These are phyloP conservation scores for Botia almorhae DNA, from an alignment of 2,797 vertebrate genomes.

Conservation along the genomic window DNA sequence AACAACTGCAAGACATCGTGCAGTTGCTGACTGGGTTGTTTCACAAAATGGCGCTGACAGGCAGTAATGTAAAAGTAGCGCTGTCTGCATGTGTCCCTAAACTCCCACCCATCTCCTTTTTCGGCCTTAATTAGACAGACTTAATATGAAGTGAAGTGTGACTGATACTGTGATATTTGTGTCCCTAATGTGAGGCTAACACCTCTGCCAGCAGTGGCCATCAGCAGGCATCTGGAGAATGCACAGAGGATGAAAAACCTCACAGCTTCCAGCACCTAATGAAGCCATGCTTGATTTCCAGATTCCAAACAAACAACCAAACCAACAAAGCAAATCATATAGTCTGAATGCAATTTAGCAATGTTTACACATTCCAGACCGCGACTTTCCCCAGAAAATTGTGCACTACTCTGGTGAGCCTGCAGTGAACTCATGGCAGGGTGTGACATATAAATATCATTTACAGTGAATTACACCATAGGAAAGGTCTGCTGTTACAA, in stretches of 20 bases:
- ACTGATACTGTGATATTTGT: conserved; percentile 60
- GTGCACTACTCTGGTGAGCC: conserved; percentile 58
- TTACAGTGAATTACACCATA: conserved; percentile 59
- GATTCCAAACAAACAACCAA: conserved; percentile 48
- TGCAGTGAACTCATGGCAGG: conserved; percentile 47
- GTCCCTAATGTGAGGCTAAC: conserved; percentile 69
- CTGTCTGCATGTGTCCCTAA: conserved; percentile 31
- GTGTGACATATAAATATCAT: conserved; percentile 66
- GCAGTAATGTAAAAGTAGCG: conserved; percentile 27
- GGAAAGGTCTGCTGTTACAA: conserved; percentile 51
- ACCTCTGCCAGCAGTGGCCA: conserved; percentile 58
- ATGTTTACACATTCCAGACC: conserved; percentile 62
- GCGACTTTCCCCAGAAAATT: conserved; percentile 59
- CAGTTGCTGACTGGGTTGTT: conserved; percentile 41
- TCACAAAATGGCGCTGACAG: conserved; percentile 37
- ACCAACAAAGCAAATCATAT: conserved; percentile 54
- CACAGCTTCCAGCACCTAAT: conserved; percentile 56
- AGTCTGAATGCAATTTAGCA: conserved; percentile 62
- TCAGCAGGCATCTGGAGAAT: conserved; percentile 54
- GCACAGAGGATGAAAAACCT: conserved; percentile 57
- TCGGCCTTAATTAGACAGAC: conserved; percentile 56
- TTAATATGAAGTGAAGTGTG: conserved; percentile 58
- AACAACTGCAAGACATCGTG: conserved; percentile 18
- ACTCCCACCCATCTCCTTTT: conserved; percentile 32
- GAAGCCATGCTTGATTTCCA: conserved; percentile 49